Conservation (phyloP, 1,140 invertebrate genomes). For the Adoxophyes honmai region DNA sequence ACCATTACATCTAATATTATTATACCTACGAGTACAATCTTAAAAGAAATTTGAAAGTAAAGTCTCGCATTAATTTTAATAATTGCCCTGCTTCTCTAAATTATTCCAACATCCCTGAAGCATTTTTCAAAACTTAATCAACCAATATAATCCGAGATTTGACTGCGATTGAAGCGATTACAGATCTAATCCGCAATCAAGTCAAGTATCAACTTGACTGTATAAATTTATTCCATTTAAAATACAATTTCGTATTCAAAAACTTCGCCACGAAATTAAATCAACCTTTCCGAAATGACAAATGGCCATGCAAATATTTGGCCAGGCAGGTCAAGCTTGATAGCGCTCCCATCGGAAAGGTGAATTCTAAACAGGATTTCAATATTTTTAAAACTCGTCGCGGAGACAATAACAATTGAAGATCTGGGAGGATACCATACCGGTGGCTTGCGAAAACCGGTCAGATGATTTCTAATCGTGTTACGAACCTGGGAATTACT, state of each 20-base stretch:
- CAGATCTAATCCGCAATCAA: constrained; percentile 10
- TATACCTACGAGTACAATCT: too few species aligned
- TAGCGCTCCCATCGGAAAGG: constrained; percentile 41
- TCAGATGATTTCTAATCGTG: constrained; percentile 7
- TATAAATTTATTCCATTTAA: constrained; percentile 16
- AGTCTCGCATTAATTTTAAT: too few species aligned
- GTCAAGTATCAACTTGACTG: constrained; percentile 9
- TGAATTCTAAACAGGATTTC: constrained; percentile 31
- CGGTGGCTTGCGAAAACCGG: constrained; percentile 32
- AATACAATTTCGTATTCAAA: constrained; percentile 21
- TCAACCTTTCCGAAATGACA: constrained; percentile 15
- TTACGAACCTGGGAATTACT: neutral
- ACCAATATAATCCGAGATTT: neutral
- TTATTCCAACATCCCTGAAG: too few species aligned
- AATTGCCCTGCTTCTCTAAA: too few species aligned
- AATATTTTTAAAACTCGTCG: constrained; percentile 24
- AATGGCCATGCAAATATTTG: constrained; percentile 40
- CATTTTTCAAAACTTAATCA: constrained; percentile 1
- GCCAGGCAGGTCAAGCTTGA: constrained; percentile 31
- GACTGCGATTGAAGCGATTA: constrained; percentile 3
- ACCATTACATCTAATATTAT: too few species aligned
- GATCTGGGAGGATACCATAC: constrained; percentile 25
- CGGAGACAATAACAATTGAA: constrained; percentile 33
- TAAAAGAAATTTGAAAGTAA: too few species aligned
- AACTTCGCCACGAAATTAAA: constrained; percentile 20